Conservation (phyloP, 2,113 vertebrate genomes). For the Rhynchomys soricoides region DNA sequence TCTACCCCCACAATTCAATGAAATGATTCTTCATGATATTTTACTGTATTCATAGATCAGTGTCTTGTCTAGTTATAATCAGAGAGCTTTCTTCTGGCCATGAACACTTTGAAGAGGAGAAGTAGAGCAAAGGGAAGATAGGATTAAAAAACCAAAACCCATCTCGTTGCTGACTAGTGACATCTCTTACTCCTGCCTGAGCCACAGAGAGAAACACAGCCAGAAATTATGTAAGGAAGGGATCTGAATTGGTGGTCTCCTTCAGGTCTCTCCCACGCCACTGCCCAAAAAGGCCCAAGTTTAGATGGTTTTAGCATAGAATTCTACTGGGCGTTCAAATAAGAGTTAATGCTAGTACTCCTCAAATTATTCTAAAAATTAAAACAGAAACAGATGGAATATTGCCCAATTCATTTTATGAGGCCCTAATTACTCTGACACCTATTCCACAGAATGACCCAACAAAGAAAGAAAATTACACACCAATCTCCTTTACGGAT, state of each 20-base stretch:
- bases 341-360: not conserved
- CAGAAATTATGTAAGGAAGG: too few relatives aligned
- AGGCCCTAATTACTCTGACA: not conserved
- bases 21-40: not conserved
- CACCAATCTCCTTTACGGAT: not conserved
- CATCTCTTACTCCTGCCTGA: not conserved
- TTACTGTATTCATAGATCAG: not conserved
- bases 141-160: not conserved
- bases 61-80: not conserved
- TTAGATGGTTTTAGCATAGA: not conserved
- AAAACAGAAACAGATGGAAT: not conserved
- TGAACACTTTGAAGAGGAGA: not conserved
- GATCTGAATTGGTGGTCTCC: not conserved
- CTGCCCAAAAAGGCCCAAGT: not conserved
- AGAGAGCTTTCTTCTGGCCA: not conserved
- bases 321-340: not conserved
- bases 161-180: fast-evolving
- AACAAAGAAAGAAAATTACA: not conserved
- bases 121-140: not conserved
- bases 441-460: not conserved
- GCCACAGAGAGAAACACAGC: not conserved
- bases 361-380: not conserved
- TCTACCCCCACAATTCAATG: not conserved
- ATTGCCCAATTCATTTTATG: not conserved
- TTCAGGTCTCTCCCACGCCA: not conserved